Evolutionary conservation across 2,113 vertebrate genomes (phyloP).

Genomic region (Echinops telfairi): DNA sequence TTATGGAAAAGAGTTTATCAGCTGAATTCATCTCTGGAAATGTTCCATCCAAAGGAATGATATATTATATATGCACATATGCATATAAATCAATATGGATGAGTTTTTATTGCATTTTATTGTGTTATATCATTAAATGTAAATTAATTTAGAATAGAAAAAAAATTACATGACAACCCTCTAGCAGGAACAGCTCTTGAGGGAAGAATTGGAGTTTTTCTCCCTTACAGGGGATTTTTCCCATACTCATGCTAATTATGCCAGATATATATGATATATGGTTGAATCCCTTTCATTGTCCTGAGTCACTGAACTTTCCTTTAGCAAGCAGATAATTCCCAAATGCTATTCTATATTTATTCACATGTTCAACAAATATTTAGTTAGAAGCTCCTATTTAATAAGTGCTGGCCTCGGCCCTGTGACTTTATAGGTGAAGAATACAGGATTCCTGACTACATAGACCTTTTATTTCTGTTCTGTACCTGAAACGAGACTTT

Average conservation of each 20-base stretch:
- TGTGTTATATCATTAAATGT: constrained; percentile 58
- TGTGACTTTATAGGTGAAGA: neutral
- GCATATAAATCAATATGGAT: constrained; percentile 37
- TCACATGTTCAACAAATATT: constrained; percentile 23
- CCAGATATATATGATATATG: neutral
- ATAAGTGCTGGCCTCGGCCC: neutral
- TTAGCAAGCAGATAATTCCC: neutral
- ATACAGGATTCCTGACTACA: neutral
- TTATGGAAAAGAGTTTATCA: constrained; percentile 23
- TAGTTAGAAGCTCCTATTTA: neutral
- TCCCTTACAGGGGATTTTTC: neutral
- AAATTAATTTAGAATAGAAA: constrained; percentile 59
- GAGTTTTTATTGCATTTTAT: constrained; percentile 56
- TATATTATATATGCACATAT: neutral
- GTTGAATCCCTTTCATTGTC: constrained; percentile 5
- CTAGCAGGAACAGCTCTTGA: constrained; percentile 36
- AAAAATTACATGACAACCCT: neutral
- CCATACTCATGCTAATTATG: constrained; percentile 29
- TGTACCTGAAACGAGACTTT: constrained; percentile 45
- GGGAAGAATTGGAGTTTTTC: neutral
- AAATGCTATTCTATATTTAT: constrained; percentile 10
- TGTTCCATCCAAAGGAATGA: constrained; percentile 11
- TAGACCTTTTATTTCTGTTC: neutral
- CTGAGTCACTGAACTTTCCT: neutral
- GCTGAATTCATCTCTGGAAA: constrained; percentile 31